Evolutionary conservation across 2,797 vertebrate genomes (phyloP).

Genomic region (Malurus leucopterus): DNA sequence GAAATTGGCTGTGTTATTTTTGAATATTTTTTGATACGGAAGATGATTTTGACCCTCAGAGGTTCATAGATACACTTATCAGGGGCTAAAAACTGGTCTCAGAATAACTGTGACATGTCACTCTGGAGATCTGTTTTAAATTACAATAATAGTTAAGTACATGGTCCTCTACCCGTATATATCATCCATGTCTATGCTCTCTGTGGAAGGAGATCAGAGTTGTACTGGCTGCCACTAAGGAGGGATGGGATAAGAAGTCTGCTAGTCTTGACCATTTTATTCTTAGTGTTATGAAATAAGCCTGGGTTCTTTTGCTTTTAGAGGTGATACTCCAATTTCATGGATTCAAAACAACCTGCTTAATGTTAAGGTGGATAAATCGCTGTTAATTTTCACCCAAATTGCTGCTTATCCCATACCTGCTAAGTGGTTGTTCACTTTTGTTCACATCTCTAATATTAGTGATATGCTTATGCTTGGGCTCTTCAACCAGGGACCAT

Average conservation of each 20-base stretch:
- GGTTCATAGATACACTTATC: background rate
- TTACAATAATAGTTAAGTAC: background rate
- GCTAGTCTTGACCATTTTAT: background rate
- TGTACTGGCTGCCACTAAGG: background rate
- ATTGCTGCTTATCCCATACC: background rate
- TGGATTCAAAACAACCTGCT: background rate
- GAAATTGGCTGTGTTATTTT: background rate
- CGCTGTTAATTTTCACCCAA: background rate
- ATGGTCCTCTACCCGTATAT: rapidly evolving
- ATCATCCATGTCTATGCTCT: background rate
- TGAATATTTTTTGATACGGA: background rate
- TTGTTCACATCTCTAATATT: background rate
- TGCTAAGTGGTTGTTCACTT: background rate
- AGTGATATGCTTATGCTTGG: background rate
- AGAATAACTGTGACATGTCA: background rate
- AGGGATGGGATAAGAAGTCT: background rate
- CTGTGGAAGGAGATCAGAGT: background rate
- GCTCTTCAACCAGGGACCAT: background rate
- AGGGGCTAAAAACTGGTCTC: background rate
- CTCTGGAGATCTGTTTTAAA: background rate
- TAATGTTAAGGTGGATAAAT: background rate
- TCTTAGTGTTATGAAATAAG: background rate
- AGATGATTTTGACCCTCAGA: background rate
- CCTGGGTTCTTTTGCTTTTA: background rate
- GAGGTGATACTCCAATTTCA: background rate